phyloP scores from a whole-genome alignment of 1,140 invertebrate species.

The Bicyclus anynana region DNA sequence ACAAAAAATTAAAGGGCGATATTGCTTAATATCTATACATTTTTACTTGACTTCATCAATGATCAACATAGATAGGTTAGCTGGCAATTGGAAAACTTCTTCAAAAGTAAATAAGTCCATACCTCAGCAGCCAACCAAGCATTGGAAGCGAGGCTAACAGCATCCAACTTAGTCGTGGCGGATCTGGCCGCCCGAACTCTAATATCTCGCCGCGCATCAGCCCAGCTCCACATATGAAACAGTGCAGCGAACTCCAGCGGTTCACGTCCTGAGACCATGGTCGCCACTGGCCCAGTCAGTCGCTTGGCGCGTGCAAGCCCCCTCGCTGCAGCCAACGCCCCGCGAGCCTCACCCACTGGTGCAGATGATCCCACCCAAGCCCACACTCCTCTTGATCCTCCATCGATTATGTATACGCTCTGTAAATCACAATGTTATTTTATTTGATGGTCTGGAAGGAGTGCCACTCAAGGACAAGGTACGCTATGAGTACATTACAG shows the following conservation, averaged over 20 bases:
- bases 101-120: slow-evolving; percentile 12
- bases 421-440: slow-evolving; percentile 42
- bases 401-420: slow-evolving; percentile 93
- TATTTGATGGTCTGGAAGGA: no score
- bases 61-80: no score
- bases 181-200: slow-evolving; percentile 73
- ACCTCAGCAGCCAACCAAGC: slow-evolving; percentile 73
- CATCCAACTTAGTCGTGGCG: slow-evolving; percentile 83
- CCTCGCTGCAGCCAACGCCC: slow-evolving; percentile 85
- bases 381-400: slow-evolving; percentile 92
- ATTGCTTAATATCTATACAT: no score
- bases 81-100: no score
- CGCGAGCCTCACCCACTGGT: slow-evolving; percentile 92
- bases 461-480: no score
- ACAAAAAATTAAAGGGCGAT: no score
- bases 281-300: slow-evolving; percentile 86
- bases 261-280: slow-evolving; percentile 89
- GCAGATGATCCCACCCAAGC: slow-evolving; percentile 92
- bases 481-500: no score
- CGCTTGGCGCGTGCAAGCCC: slow-evolving; percentile 94
- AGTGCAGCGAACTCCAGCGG: slow-evolving; percentile 91
- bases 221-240: slow-evolving; percentile 85
- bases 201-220: slow-evolving; percentile 49
- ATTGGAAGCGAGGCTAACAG: slow-evolving; percentile 81
- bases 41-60: no score